Evolutionary conservation across 2,113 vertebrate genomes (phyloP).

Genomic region (Notothenia rossii): DNA sequence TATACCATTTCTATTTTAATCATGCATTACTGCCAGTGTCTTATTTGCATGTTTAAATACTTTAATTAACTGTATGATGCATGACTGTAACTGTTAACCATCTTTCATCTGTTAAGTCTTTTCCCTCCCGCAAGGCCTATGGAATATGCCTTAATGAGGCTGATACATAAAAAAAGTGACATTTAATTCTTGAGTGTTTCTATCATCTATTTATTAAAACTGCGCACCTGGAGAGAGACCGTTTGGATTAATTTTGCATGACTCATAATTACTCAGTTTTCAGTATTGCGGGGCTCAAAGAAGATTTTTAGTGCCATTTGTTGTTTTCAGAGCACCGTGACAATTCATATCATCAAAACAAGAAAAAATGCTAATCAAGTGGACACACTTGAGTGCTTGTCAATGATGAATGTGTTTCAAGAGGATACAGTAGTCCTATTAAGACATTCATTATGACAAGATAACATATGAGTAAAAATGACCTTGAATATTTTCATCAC

Average conservation of each 20-base stretch:
- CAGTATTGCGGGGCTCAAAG: neutral
- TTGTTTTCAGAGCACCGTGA: neutral
- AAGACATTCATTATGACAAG: neutral
- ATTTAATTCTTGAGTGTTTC: slow-evolving; percentile 1
- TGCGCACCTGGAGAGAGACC: neutral
- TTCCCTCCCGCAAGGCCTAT: slow-evolving; percentile 13
- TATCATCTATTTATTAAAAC: neutral
- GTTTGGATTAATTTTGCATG: neutral
- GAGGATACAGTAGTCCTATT: neutral
- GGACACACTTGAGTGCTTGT: neutral
- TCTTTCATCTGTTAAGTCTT: slow-evolving; percentile 18
- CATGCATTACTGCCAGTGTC: neutral
- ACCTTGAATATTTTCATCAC: neutral
- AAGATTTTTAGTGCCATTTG: neutral
- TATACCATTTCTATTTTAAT: slow-evolving; percentile 5
- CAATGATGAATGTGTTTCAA: neutral
- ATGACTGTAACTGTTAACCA: slow-evolving; percentile 19
- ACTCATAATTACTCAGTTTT: slow-evolving; percentile 5
- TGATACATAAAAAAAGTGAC: slow-evolving; percentile 6
- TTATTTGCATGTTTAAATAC: slow-evolving; percentile 6
- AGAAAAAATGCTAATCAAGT: neutral
- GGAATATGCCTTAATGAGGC: slow-evolving; percentile 26
- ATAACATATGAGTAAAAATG: slow-evolving; percentile 4
- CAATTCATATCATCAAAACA: neutral
- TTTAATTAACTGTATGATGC: slow-evolving; percentile 38